Base-by-base conservation (phyloP, 2,113 vertebrate genomes). In the Sinocyclocheilus grahami region DNA sequence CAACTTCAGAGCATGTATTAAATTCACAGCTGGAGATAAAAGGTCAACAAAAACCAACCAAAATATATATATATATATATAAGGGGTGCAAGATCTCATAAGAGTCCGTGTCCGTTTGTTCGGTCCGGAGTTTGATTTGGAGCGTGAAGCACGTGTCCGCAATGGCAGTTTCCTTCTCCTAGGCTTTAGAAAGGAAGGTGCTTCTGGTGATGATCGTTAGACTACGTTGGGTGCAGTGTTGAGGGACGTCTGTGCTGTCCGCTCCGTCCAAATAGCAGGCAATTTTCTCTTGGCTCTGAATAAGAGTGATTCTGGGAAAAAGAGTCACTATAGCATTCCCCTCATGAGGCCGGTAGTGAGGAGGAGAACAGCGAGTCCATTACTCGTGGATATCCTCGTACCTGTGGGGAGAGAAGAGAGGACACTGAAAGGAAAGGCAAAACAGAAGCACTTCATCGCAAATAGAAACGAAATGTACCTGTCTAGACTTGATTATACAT, bases 331-430 rank as follows among this genome's bases (percentile, higher is more conserved):
- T 96, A 97, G 95, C 94, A 95, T 95, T 94, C 95, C 96, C 94
- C 96, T 97, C 96, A 97, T 93, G 95, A 97, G 94, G 94, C 94
- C 95, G 92, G 95, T 96, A 87, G 93, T 94, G 95, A 98, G 96
- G 90, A 98, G 96, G 93, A 97, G 95, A 94, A 97, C 91, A 93
- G 96, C 95, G 94, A 97, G 96, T 95, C 97, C 97, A 94, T 93
- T 94, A 96, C 96, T 96, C 94, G 94, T 95, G 94, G 96, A 95
- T 97, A 96, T 97, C 95, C 96, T 97, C 92, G 96, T 96, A 96
- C 97, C 97, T 98, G 96, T 92, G 95, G 94, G 94, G 95, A 95
- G 94, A 96, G 95, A 95, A 93, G 93, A 95, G 94, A 96, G 65
- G 90, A 87, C 27, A 88, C 85, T 63, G 46, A 79, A 60, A n/a